Base-by-base conservation (phyloP, 2,113 vertebrate genomes). In the Indicator maculatus region DNA sequence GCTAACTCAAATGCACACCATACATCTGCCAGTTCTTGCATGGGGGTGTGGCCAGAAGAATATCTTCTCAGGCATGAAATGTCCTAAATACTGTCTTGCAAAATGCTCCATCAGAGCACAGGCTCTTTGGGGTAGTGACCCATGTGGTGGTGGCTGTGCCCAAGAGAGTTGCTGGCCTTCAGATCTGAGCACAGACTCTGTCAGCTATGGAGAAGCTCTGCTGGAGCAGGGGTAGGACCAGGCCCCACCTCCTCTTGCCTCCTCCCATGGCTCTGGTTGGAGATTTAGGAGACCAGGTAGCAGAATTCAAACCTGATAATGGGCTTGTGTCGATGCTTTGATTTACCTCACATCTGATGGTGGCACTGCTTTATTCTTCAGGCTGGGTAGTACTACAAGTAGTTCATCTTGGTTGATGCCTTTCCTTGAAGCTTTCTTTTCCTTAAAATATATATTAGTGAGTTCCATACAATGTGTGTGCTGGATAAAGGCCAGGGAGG, bases 131-230 rank as follows among this genome's bases (percentile, higher is more conserved):
- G 23, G 28, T 44, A 47, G 16, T 28, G 64, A 23, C 13, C 45
- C 1, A 4, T 0, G 15, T 1, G 31, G 19, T 28, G 16, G 5
- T 28, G 23, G 26, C 39, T 0, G 0, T 67, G 36, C 41, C 41
- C n/a, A 24, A 36, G 63, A 41, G 24, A 41, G 27, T 24, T 55
- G 6, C n/a, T 56, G 18, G 11, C 47, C 65, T 74, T 73, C 69
- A 27, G 6, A 14, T 39, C 9, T 44, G 58, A 60, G 26, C 9
- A 11, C 26, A 13, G 21, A 6, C 3, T 41, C 84, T 39, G 24
- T 18, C 9, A 3, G 4, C 61, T 38, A 11, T 2, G 82, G 44
- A 12, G 28, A 67, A 75, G 23, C 17, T 11, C 50, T 81, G 4
- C 8, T 55, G 36, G 63, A 47, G 59, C 6, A 78, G 27, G 12